Percentiles rank a stretch among this genome's conserved stretches.
phyloP scores from a whole-genome alignment of 2,797 vertebrate genomes.

The Chiroxiphia lanceolata region DNA sequence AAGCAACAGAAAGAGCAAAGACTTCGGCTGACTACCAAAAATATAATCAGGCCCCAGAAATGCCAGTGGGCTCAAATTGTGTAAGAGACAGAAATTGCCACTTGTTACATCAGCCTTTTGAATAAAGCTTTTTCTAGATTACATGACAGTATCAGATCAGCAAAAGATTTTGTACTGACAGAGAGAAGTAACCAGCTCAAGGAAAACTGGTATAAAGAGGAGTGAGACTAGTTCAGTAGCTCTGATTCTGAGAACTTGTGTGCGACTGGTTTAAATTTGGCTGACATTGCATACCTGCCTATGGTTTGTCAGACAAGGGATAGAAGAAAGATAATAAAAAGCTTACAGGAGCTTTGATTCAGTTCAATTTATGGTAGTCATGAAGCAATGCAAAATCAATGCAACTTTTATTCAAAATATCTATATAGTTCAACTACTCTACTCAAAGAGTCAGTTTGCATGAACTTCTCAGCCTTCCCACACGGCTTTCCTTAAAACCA shows the following conservation, averaged over 20 bases:
- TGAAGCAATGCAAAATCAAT: slow-evolving; percentile 5
- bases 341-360: not conserved
- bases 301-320: not conserved
- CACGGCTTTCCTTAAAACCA: not conserved
- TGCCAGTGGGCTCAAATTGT: not conserved
- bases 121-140: not conserved
- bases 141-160: not conserved
- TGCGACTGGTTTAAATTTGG: not conserved
- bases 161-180: not conserved
- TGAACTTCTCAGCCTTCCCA: not conserved
- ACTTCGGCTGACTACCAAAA: not conserved
- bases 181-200: not conserved
- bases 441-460: not conserved
- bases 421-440: not conserved
- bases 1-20: not conserved
- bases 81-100: not conserved
- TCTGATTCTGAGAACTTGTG: not conserved
- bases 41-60: not conserved
- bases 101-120: not conserved
- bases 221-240: not conserved
- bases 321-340: not conserved
- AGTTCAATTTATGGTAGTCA: not conserved
- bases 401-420: not conserved
- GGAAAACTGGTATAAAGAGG: not conserved
- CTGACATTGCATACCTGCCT: not conserved